Conservation (phyloP, 2,888 invertebrate species). For the Cheilosia urbana region DNA sequence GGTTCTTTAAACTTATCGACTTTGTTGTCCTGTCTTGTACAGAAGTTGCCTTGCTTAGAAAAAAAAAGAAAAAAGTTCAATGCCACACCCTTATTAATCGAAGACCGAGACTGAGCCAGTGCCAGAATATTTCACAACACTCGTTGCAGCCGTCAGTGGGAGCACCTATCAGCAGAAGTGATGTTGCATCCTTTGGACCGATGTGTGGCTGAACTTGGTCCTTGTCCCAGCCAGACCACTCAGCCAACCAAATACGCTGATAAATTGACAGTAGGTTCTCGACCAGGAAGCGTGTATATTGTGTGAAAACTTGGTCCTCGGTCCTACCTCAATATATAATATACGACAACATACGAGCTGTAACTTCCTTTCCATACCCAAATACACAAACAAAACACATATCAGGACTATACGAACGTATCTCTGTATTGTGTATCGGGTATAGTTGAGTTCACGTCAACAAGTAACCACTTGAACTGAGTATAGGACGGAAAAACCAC, state of each 20-base stretch:
- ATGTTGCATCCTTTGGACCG: constrained; percentile 15
- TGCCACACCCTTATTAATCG: neutral
- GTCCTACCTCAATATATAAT: constrained; percentile 37
- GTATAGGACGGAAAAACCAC: constrained; percentile 30
- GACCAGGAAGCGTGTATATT: constrained; percentile 5
- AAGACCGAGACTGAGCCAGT: neutral
- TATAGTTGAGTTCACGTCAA: constrained; percentile 63
- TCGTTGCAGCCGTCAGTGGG: neutral
- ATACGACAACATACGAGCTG: constrained; percentile 5
- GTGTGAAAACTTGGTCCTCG: constrained; percentile 40
- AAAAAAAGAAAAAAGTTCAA: neutral
- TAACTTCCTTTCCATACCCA: neutral
- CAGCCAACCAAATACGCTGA: constrained; percentile 1
- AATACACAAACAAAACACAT: neutral
- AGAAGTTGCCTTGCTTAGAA: neutral
- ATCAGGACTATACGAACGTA: constrained; percentile 4
- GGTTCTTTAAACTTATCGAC: neutral
- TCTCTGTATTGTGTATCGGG: constrained; percentile 3
- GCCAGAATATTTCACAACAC: neutral
- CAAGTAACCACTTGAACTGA: constrained; percentile 68
- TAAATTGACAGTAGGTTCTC: constrained; percentile 43
- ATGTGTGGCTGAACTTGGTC: neutral
- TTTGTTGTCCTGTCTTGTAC: no score
- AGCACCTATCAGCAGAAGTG: constrained; percentile 14
- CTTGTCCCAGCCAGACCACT: neutral